These are phyloP conservation scores for Sinocyclocheilus rhinocerous DNA, from an alignment of 2,113 vertebrate species.

Conservation along the genomic window DNA sequence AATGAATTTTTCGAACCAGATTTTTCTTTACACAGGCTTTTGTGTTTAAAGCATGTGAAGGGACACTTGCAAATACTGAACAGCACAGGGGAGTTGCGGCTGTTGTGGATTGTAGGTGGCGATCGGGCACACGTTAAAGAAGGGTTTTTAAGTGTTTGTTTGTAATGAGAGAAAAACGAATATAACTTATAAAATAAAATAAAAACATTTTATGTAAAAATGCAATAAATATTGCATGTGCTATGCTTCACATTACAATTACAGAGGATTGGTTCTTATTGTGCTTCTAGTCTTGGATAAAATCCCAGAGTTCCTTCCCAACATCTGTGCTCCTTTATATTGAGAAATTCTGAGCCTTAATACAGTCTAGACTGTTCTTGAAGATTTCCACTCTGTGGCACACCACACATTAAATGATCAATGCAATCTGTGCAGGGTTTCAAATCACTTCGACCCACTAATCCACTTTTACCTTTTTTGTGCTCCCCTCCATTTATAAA, in stretches of 20 bases:
- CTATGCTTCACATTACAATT: conserved; percentile 48
- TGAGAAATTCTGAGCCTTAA: conserved; percentile 46
- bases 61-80: conserved; percentile 38
- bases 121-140: conserved; percentile 26
- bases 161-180: conserved; percentile 35
- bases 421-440: conserved; percentile 13
- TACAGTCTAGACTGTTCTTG: conserved; percentile 19
- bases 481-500: not conserved
- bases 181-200: conserved; percentile 14
- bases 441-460: not conserved
- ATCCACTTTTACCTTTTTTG: not conserved
- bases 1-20: conserved; percentile 4
- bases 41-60: conserved; percentile 39
- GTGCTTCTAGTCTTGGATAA: conserved; percentile 39
- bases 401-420: not conserved
- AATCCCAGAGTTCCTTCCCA: conserved; percentile 23
- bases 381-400: conserved; percentile 20
- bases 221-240: conserved; percentile 83
- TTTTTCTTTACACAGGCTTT: conserved; percentile 26
- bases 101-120: conserved; percentile 31
- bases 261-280: conserved; percentile 39
- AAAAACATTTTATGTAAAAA: conserved; percentile 59
- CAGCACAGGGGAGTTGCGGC: conserved; percentile 44
- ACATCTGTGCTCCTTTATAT: conserved; percentile 22
- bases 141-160: conserved; percentile 49